Percentiles rank a stretch among this genome's conserved stretches.
phyloP scores from a whole-genome alignment of 2,888 invertebrate species.

The Glomeris marginata region DNA sequence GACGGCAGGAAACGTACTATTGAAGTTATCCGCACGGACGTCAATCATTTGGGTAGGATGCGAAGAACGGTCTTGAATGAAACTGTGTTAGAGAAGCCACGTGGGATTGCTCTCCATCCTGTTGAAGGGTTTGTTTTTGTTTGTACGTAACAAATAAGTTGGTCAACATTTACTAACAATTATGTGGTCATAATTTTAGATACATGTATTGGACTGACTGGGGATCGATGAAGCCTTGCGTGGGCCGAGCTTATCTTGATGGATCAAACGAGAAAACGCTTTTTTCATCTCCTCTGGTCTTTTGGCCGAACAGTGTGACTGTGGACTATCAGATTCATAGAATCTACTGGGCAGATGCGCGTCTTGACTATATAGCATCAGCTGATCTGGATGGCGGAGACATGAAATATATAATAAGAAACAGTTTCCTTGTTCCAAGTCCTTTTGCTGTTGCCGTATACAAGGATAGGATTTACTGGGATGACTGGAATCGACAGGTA shows the following conservation, averaged over 20 bases:
- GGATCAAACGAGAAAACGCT: slow-evolving; percentile 40
- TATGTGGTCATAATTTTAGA: slow-evolving; percentile 23
- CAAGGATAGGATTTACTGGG: slow-evolving; percentile 76
- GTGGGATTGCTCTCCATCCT: slow-evolving; percentile 72
- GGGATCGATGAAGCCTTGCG: slow-evolving; percentile 58
- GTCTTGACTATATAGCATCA: slow-evolving; percentile 62
- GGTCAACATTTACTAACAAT: not conserved
- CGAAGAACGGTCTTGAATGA: slow-evolving; percentile 56
- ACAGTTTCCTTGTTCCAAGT: slow-evolving; percentile 42
- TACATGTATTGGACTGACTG: slow-evolving; percentile 76
- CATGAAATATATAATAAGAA: slow-evolving; percentile 48
- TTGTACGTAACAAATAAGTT: not conserved
- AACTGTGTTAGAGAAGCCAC: slow-evolving; percentile 49
- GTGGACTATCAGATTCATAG: slow-evolving; percentile 65
- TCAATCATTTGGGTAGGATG: slow-evolving; percentile 49
- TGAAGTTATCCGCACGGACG: slow-evolving; percentile 57
- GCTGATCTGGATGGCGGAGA: slow-evolving; percentile 52
- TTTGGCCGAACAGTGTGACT: slow-evolving; percentile 77
- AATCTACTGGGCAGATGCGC: slow-evolving; percentile 78
- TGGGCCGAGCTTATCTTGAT: slow-evolving; percentile 64
- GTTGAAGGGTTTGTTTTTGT: slow-evolving; percentile 42
- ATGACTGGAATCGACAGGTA: slow-evolving; percentile 68
- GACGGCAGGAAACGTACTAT: slow-evolving; percentile 64
- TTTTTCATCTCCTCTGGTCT: slow-evolving; percentile 40
- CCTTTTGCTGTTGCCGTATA: slow-evolving; percentile 74